Evolutionary conservation across 2,888 invertebrate genomes (phyloP), one percentile per base, ranked within the genome.

Genomic region (Tiphia femorata): DNA sequence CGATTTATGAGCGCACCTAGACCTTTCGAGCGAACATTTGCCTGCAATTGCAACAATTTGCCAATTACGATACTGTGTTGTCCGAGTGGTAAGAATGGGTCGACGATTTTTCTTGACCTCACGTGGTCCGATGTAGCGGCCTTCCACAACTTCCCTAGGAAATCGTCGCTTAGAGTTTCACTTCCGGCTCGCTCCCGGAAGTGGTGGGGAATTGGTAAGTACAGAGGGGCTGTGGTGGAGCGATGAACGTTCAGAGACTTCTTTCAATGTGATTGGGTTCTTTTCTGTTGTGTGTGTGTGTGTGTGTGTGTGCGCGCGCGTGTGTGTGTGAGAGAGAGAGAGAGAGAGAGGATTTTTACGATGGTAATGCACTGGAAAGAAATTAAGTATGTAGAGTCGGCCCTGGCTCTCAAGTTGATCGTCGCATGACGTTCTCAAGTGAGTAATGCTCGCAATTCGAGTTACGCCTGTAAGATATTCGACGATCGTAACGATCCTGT

Each of bases 391-490:
- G 47, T 62, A 55, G 52, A 53, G 54, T 59, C 69, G 69, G 62
- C 69, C 64, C 69, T 69, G 69, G 51, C 58, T 47, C 55, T 70
- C 49, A 62, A 69, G 67, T 58, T 59, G 64, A 62, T 44, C 67
- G 64, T 72, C n/a, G n/a, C n/a, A 66, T 71, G 58, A 70, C 56
- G 62, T 64, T 64, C 65, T 74, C 75, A 75, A 75, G 75, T 75
- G 75, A 74, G 75, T 75, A 75, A 75, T 75, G 68, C 72, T 67
- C 50, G 70, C 60, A 67, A 70, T 70, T 70, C 74, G 66, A 71
- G 66, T 65, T 69, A 72, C 72, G 73, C 72, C 67, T 75, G 64
- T 73, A 70, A 75, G 73, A 75, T 75, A 75, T 72, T 70, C 67
- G 71, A 73, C 52, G 63, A 14, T 51, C 51, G 54, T 66, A 68